Conservation (phyloP, 2,113 vertebrate genomes). For the Corythoichthys haematopterus region DNA sequence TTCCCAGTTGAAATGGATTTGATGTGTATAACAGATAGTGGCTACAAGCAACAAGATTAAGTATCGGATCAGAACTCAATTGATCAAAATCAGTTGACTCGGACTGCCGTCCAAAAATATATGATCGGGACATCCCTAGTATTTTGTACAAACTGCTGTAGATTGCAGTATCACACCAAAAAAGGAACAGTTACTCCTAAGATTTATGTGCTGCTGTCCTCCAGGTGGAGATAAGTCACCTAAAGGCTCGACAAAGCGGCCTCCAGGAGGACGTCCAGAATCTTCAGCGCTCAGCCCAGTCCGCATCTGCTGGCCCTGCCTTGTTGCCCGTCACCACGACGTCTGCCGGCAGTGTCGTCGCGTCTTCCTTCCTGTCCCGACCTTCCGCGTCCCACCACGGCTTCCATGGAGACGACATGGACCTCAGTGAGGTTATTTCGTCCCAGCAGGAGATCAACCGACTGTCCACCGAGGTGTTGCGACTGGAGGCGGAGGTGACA, state of each 20-base stretch:
- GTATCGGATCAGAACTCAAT: too few relatives aligned
- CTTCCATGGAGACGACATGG: constrained; percentile 87
- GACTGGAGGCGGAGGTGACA: constrained; percentile 82
- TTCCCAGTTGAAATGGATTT: too few relatives aligned
- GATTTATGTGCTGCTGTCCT: neutral
- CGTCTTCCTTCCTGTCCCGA: constrained; percentile 66
- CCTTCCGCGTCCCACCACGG: constrained; percentile 59
- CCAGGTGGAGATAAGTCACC: constrained; percentile 93
- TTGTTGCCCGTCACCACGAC: constrained; percentile 61
- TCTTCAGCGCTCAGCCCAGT: constrained; percentile 75
- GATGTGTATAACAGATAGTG: too few relatives aligned
- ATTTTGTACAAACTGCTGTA: neutral
- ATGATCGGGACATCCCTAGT: too few relatives aligned
- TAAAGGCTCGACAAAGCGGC: constrained; percentile 87
- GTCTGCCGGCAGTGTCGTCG: constrained; percentile 44
- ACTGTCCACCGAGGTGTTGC: constrained; percentile 83
- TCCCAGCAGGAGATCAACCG: constrained; percentile 97
- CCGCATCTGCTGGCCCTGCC: constrained; percentile 49
- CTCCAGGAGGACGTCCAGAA: constrained; percentile 89
- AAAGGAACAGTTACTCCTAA: neutral
- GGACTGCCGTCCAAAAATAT: too few relatives aligned
- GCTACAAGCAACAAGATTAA: too few relatives aligned
- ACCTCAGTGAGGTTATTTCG: constrained; percentile 89
- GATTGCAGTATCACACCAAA: neutral
- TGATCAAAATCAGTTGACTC: too few relatives aligned